These are phyloP conservation scores for Remorina albescens DNA, from an alignment of 2,797 vertebrate genomes.

Conservation along the genomic window DNA sequence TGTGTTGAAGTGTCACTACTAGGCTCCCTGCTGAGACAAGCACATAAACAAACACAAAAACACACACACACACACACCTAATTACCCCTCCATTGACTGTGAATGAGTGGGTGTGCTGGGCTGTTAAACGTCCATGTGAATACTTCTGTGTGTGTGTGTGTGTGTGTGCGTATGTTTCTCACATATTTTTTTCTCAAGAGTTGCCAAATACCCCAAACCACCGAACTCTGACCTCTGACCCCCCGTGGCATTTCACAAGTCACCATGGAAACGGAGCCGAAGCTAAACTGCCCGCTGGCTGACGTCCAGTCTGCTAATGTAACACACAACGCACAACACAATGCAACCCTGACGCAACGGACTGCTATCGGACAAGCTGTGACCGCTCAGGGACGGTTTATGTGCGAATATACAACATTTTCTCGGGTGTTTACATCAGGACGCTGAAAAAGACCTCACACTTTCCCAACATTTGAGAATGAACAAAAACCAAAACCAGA, in stretches of 20 bases:
- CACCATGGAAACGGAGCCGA: constrained; percentile 50
- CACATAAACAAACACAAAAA: constrained; percentile 36
- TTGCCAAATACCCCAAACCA: constrained; percentile 50
- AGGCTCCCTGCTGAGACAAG: constrained; percentile 48
- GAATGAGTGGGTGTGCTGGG: constrained; percentile 9
- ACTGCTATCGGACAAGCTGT: not conserved
- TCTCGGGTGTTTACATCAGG: not conserved
- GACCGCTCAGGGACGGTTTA: too few species aligned
- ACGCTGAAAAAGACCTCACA: constrained; percentile 7
- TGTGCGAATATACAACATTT: not conserved
- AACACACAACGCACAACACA: not conserved
- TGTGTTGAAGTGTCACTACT: constrained; percentile 7
- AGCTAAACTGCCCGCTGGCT: constrained; percentile 11
- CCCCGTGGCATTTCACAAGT: constrained; percentile 53
- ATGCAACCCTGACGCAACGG: not conserved
- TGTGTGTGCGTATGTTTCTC: constrained; percentile 36
- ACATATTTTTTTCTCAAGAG: constrained; percentile 40
- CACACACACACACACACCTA: constrained; percentile 44
- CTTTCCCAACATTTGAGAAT: constrained; percentile 38
- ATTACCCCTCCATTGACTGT: constrained; percentile 39
- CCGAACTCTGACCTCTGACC: constrained; percentile 52
- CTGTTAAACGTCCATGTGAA: constrained; percentile 30
- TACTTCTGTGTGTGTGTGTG: constrained; percentile 20
- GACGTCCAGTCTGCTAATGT: constrained; percentile 29
- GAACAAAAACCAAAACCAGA: constrained; percentile 28